A percentile compares a stretch with the other conserved stretches of the same genome.
phyloP scores from a whole-genome alignment of 2,113 vertebrate genomes.

The Pterophyllum scalare region DNA sequence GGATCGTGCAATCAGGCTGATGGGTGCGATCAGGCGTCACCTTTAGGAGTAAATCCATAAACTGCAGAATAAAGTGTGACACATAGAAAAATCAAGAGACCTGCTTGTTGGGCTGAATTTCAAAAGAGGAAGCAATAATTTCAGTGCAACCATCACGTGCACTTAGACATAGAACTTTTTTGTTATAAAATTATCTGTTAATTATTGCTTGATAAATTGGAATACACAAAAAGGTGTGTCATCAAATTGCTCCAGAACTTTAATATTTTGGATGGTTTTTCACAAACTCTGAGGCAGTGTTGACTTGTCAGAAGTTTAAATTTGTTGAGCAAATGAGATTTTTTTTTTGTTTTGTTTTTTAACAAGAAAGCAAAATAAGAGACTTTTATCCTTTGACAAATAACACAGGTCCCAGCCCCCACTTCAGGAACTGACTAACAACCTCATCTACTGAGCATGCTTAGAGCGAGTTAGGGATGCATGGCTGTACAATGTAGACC shows the following conservation, averaged over 20 bases:
- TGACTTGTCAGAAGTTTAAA: not conserved
- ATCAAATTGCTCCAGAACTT: not conserved
- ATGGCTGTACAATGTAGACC: slow-evolving; percentile 41
- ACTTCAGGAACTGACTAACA: not conserved
- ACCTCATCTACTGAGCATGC: slow-evolving; percentile 19
- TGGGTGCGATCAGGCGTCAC: slow-evolving; percentile 27
- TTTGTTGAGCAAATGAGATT: not conserved
- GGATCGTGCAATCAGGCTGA: slow-evolving; percentile 23
- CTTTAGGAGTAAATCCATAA: not conserved
- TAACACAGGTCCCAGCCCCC: not conserved
- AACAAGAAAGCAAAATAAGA: not conserved
- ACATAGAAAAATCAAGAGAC: not conserved
- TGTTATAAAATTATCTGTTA: not conserved
- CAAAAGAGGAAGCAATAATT: not conserved
- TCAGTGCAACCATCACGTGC: not conserved
- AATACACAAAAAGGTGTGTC: too few relatives aligned
- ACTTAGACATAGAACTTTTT: too few relatives aligned
- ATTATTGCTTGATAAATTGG: not conserved
- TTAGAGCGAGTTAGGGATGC: slow-evolving; percentile 39
- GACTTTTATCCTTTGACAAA: not conserved
- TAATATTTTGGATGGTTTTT: too few relatives aligned
- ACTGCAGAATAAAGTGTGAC: not conserved
- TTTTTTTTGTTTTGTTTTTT: not conserved
- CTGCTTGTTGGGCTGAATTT: not conserved
- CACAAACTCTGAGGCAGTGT: too few relatives aligned